A percentile compares a stretch with the other conserved stretches of the same genome.
These are phyloP conservation scores for Osmoderma eremita DNA, from an alignment of 2,888 invertebrate genomes.

Conservation along the genomic window DNA sequence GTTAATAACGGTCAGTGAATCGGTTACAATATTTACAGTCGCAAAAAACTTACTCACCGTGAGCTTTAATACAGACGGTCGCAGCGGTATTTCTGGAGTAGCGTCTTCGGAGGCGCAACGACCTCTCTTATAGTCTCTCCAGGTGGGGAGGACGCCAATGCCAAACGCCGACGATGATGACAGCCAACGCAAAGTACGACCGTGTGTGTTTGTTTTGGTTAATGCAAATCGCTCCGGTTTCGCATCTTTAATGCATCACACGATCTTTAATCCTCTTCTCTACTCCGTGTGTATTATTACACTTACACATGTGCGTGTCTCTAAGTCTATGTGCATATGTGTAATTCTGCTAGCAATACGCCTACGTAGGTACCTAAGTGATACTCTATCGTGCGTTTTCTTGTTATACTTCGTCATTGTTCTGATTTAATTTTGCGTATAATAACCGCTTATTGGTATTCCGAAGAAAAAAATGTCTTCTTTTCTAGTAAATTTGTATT, in stretches of 20 bases:
- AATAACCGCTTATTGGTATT: constrained; percentile 39
- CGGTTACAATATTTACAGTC: constrained; percentile 27
- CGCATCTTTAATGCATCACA: constrained; percentile 45
- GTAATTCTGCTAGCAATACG: not conserved
- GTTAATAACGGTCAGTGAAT: constrained; percentile 25
- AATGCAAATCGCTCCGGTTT: constrained; percentile 43
- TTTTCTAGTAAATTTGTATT: constrained; percentile 27
- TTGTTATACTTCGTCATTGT: constrained; percentile 34
- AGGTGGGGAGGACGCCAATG: constrained; percentile 59
- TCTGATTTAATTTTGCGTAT: constrained; percentile 41
- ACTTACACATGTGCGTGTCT: not conserved
- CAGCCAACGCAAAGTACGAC: constrained; percentile 28
- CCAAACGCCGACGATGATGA: constrained; percentile 47
- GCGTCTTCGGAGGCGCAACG: constrained; percentile 57
- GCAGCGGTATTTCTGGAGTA: constrained; percentile 50
- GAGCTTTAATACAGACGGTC: constrained; percentile 40
- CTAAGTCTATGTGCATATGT: not conserved
- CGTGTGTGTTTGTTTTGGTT: constrained; percentile 46
- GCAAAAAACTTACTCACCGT: constrained; percentile 39
- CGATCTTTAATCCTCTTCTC: constrained; percentile 43
- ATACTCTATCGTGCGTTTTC: not conserved
- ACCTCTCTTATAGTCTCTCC: constrained; percentile 61
- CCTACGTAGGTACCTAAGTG: not conserved
- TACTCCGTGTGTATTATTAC: constrained; percentile 36
- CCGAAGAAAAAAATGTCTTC: not conserved